Evolutionary conservation across 2,888 invertebrate species (phyloP).

Genomic region (Drosophila lacicola): DNA sequence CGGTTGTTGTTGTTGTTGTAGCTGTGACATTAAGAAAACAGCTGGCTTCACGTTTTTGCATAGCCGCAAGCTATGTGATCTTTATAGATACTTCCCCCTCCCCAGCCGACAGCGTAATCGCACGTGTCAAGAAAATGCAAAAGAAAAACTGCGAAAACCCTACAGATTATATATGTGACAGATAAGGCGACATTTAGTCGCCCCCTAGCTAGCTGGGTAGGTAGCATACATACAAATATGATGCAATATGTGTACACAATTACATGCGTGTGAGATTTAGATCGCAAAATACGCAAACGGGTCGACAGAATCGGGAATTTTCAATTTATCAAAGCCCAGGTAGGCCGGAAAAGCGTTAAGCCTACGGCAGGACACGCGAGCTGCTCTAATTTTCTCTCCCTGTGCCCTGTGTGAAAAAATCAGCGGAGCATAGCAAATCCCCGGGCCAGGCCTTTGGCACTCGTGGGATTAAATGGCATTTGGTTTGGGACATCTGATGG

Average conservation of each 20-base stretch:
- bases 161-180: conserved; percentile 50
- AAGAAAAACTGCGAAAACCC: conserved; percentile 33
- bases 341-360: conserved; percentile 54
- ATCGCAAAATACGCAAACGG: conserved; percentile 35
- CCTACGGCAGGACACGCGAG: conserved; percentile 53
- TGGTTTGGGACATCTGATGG: conserved; percentile 47
- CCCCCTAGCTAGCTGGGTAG: conserved; percentile 8
- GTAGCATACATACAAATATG: background rate
- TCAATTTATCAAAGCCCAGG: conserved; percentile 24
- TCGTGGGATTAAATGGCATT: conserved; percentile 78
- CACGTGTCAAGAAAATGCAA: background rate
- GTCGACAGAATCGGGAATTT: background rate
- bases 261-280: conserved; percentile 77
- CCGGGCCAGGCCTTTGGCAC: conserved; percentile 32
- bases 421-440: conserved; percentile 66
- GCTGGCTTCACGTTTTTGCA: conserved; percentile 38
- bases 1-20: conserved; percentile 28
- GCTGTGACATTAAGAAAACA: conserved; percentile 50
- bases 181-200: conserved; percentile 49
- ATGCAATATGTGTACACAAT: conserved; percentile 65
- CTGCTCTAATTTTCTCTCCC: conserved; percentile 2
- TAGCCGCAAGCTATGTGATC: no score
- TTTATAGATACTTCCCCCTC: no score
- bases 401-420: conserved; percentile 65
- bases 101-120: no score